Base-by-base conservation (phyloP, 2,113 vertebrate genomes). In the Brevimyrus niger region DNA sequence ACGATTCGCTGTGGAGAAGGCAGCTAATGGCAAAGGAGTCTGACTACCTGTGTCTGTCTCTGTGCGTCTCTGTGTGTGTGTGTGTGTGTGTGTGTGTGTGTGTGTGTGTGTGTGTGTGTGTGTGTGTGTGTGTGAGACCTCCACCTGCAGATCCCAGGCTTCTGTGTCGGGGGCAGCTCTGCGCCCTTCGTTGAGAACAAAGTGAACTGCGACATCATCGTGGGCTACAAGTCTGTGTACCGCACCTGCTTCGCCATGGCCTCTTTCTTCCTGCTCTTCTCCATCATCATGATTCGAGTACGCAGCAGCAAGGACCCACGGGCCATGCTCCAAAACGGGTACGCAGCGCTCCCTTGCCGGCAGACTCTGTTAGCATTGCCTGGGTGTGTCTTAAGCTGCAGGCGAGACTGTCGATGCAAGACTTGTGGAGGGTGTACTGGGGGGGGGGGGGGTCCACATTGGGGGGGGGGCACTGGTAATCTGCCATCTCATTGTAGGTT, bases 211-310 rank as follows among this genome's bases (percentile, higher is more conserved):
- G 89, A 96, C 86, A 89, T 97, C 88, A 94, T 99, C 55, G 96
- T 99, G 1, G 98, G 98, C 88, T 96, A 97, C 93, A 97, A 97
- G n/a, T 97, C 98, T 0, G 98, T 97, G 92, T 99, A 99, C 90
- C 97, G 97, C 90, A 95, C 98, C 96, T 97, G 97, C 93, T 99
- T 99, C 0, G 95, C 97, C 90, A 95, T 93, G 89, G 94, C 97
- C 0, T 95, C 96, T 91, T 99, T 99, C 93, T 99, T 98, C 95
- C 95, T 95, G 93, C 95, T 99, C 15, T 98, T 98, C 3, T 93
- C 94, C 13, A 0, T 93, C 91, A 86, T 98, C 89, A 98, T 97
- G 98, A 92, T 97, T 90, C 96, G 95, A 0, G 97, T 99, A 92
- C 96, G 96, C 91, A 99, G 95, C 96, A 99, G 97, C 95, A 95